phyloP scores from a whole-genome alignment of 2,797 vertebrate species.

The Gymnothorax reevesii region DNA sequence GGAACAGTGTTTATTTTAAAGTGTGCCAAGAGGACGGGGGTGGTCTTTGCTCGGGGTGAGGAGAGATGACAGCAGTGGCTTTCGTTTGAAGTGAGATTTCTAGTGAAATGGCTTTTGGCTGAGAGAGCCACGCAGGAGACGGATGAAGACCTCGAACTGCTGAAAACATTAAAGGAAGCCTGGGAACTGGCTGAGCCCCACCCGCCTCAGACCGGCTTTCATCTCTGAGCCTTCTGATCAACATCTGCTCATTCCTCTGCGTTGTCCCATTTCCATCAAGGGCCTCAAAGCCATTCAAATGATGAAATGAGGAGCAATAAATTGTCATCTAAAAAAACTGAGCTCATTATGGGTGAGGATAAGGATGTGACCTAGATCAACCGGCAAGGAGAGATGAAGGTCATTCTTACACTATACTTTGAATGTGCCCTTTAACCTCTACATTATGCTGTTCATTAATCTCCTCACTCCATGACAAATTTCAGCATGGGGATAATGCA shows the following conservation, averaged over 20 bases:
- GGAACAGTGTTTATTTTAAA: no score
- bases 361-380: neutral
- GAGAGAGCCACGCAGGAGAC: neutral
- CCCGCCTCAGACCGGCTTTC: neutral
- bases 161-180: neutral
- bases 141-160: neutral
- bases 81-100: neutral
- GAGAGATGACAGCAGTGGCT: no score
- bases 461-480: no score
- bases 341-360: neutral
- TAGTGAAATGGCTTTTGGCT: neutral
- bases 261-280: neutral
- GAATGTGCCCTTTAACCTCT: no score
- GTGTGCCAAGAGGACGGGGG: no score
- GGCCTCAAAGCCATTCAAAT: neutral
- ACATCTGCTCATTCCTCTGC: neutral
- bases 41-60: no score
- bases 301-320: slow-evolving; percentile 14
- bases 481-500: no score
- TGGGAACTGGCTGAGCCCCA: neutral
- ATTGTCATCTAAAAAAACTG: neutral
- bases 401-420: no score
- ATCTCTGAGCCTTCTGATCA: neutral
- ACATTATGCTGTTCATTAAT: no score
- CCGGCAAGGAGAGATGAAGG: neutral